phyloP scores from a whole-genome alignment of 2,888 invertebrate species.

The Drosophila lacicola region DNA sequence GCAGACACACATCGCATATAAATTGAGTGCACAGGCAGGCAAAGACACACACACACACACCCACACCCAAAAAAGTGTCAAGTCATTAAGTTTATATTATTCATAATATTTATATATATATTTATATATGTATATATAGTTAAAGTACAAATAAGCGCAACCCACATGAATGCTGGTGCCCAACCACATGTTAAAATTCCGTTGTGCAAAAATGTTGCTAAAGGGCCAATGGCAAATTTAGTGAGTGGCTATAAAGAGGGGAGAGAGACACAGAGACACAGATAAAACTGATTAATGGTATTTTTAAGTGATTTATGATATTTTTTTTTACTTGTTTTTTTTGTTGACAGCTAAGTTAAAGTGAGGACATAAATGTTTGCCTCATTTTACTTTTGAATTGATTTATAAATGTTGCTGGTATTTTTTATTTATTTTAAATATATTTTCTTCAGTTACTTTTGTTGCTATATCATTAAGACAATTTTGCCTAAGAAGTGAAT shows the following conservation, averaged over 20 bases:
- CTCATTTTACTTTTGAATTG: too few species aligned
- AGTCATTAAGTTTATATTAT: constrained; percentile 69
- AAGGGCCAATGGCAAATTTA: constrained; percentile 33
- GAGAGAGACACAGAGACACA: neutral
- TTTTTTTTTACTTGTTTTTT: neutral
- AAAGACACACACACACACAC: constrained; percentile 3
- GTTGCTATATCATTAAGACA: too few species aligned
- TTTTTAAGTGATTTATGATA: constrained; percentile 2
- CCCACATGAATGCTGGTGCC: constrained; percentile 38
- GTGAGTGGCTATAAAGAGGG: neutral
- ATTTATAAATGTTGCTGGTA: too few species aligned
- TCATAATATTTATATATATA: constrained; percentile 56
- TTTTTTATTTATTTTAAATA: too few species aligned
- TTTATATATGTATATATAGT: constrained; percentile 14
- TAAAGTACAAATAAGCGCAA: constrained; percentile 52
- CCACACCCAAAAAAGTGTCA: constrained; percentile 44
- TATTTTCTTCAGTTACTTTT: too few species aligned
- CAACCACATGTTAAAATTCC: constrained; percentile 48
- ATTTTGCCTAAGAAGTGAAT: too few species aligned
- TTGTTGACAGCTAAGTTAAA: neutral
- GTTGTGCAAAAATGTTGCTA: constrained; percentile 22
- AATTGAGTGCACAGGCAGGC: constrained; percentile 18
- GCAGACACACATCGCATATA: constrained; percentile 22
- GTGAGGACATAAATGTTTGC: too few species aligned
- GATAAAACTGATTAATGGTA: constrained; percentile 2